Percentiles rank a stretch among this genome's conserved stretches.
phyloP scores from a whole-genome alignment of 2,797 vertebrate species.

The Rhabdomys pumilio region DNA sequence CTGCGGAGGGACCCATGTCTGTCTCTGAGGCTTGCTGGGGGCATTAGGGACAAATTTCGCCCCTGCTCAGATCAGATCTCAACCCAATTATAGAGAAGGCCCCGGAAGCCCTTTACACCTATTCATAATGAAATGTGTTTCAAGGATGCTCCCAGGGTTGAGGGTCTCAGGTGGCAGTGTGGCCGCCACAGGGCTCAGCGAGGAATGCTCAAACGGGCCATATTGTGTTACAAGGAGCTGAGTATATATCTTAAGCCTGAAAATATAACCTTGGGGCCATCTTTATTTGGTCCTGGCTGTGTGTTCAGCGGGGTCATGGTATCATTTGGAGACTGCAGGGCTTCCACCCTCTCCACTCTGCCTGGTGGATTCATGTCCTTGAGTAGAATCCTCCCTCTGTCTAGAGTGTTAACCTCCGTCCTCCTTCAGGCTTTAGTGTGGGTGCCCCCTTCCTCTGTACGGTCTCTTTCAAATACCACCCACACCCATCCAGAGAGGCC shows the following conservation, averaged over 20 bases:
- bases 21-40: not conserved
- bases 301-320: not conserved
- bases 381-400: not conserved
- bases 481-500: no score
- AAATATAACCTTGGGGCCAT: not conserved
- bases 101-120: slow-evolving; percentile 37
- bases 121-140: slow-evolving; percentile 38
- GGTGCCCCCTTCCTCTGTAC: not conserved
- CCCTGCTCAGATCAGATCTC: slow-evolving; percentile 30
- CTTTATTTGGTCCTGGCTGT: slow-evolving; percentile 50
- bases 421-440: not conserved
- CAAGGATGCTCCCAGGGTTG: not conserved
- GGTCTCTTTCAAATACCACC: no score
- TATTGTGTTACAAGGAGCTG: not conserved
- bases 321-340: not conserved
- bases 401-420: not conserved
- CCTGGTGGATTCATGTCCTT: not conserved
- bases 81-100: slow-evolving; percentile 77
- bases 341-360: accelerated
- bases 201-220: not conserved
- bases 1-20: not conserved
- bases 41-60: slow-evolving; percentile 65
- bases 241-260: slow-evolving; percentile 35
- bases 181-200: accelerated
- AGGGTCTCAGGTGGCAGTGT: not conserved